Evolutionary conservation across 2,888 invertebrate species (phyloP), one percentile per base, ranked within the genome.

Genomic region (Xylota segnis): DNA sequence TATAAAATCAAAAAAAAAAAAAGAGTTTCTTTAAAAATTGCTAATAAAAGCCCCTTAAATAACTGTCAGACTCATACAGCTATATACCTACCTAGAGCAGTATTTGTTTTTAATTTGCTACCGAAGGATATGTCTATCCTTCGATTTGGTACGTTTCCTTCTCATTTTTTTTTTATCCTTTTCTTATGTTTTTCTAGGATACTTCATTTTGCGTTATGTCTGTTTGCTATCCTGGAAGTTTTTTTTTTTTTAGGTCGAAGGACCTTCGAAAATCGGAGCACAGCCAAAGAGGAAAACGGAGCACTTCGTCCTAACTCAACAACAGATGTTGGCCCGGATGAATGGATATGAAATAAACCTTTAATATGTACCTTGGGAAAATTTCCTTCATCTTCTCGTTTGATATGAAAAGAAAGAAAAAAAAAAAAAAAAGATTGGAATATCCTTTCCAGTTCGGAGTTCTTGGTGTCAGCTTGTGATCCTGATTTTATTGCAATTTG

Each of bases 401-500:
- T 63, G 61, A 78, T 50, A 40, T 68, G 40, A 58, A 52, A n/a
- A 32, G 23, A 34, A 58, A 40, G 54, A 74, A 29, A 52, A 43
- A 14, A 77, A 70, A 56, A 50, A 65, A 82, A 63, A 45, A 59
- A 29, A 50, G 37, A 16, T 27, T 43, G 27, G 54, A 75, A 70
- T 75, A 79, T 79, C 84, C 84, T 84, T 81, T 66, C 40, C 65
- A 78, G 71, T 65, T 75, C 58, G 32, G 50, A 78, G 65, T 72
- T 72, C 59, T 72, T 71, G 75, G 84, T 75, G 79, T 75, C 84
- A 84, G 84, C 84, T 81, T 84, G 84, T 59, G 84, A 81, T 79
- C 84, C 79, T 79, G 84, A 84, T 84, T 84, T 84, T 84, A 84
- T 84, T 84, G 81, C 84, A 81, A 84, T 79, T 84, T 79, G 75